Conservation (phyloP, 2,113 vertebrate genomes). For the Kryptolebias marmoratus region DNA sequence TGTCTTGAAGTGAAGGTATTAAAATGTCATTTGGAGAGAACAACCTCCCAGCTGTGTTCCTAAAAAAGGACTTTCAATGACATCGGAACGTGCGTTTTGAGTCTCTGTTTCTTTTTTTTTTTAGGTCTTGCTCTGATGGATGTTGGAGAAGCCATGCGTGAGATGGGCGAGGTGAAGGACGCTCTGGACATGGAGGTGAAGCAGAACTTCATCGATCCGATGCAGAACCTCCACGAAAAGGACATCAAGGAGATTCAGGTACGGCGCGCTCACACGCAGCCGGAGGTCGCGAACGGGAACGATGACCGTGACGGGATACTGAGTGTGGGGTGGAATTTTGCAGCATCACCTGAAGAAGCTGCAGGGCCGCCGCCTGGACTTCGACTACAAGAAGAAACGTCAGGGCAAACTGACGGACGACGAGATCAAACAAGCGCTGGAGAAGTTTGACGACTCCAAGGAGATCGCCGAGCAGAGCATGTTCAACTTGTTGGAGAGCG, state of each 20-base stretch:
- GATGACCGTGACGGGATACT: not conserved
- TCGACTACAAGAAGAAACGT: slow-evolving; percentile 99
- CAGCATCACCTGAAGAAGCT: slow-evolving; percentile 98
- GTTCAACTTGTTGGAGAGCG: slow-evolving; percentile 98
- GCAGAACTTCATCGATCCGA: slow-evolving; percentile 97
- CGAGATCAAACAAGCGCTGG: slow-evolving; percentile 93
- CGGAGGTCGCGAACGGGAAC: not conserved
- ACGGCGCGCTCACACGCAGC: not conserved
- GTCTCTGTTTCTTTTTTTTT: not conserved
- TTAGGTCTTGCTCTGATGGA: slow-evolving; percentile 91
- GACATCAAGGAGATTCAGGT: slow-evolving; percentile 98
- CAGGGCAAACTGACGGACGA: slow-evolving; percentile 95
- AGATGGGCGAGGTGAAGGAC: slow-evolving; percentile 96
- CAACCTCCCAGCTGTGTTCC: too few species aligned
- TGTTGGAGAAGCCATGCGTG: slow-evolving; percentile 92
- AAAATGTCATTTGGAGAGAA: too few species aligned
- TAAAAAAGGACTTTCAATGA: too few species aligned
- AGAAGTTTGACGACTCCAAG: slow-evolving; percentile 98
- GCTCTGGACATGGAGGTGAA: slow-evolving; percentile 98
- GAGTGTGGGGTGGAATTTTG: slow-evolving; percentile 24
- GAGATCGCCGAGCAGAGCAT: slow-evolving; percentile 98
- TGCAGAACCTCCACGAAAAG: slow-evolving; percentile 98
- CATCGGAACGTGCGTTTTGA: not conserved
- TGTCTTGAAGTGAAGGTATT: not conserved
- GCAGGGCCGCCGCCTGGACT: slow-evolving; percentile 95